Evolutionary conservation across 2,888 invertebrate species (phyloP), one percentile per base, ranked within the genome.

Genomic region (Caenorhabditis sulstoni): DNA sequence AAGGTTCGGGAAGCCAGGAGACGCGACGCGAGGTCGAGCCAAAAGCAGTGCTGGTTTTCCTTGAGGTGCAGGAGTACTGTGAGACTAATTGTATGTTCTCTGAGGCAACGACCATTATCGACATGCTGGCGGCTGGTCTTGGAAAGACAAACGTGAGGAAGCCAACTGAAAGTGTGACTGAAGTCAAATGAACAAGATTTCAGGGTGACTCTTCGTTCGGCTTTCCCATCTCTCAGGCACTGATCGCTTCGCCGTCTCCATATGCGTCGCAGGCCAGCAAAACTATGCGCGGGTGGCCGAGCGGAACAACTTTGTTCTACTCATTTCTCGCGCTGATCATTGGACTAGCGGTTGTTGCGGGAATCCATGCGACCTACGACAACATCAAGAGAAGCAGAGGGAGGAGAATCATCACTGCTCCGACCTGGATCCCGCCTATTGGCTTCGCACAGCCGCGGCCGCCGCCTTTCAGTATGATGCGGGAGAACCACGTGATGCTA

Each of bases 21-120:
- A 3, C 14, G 3, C 12, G 14, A 2, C 41, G 11, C 7, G 7
- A 37, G 37, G 11, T 37, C 11, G 7, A 8, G 37, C 11, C 37
- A 11, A 8, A 11, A 14, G 14, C 41, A 2, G 71, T 83, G 22
- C 64, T 79, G 12, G 62, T 79, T 23, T 81, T 68, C 49, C 37
- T 84, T 20, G 79, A 80, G 47, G 67, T 87, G 8, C 86, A 87
- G 58, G 62, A 64, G 18, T 20, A 58, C 8, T 76, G 85, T 50
- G 85, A 87, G 57, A 7, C 11, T 1, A n/a, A 14, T 1, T 79
- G 74, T 39, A 22, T 52, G 22, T 87, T 89, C 79, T 76, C 79
- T 8, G 81, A 79, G 39, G 73, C 87, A 2, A 70, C 82, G n/a
- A 83, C 79, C 18, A 84, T 89, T 4, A 88, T 86, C 16, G 71